A percentile compares a stretch with the other conserved stretches of the same genome.
Evolutionary conservation across 2,113 vertebrate genomes (phyloP).

Genomic region (Chaetura pelagica): DNA sequence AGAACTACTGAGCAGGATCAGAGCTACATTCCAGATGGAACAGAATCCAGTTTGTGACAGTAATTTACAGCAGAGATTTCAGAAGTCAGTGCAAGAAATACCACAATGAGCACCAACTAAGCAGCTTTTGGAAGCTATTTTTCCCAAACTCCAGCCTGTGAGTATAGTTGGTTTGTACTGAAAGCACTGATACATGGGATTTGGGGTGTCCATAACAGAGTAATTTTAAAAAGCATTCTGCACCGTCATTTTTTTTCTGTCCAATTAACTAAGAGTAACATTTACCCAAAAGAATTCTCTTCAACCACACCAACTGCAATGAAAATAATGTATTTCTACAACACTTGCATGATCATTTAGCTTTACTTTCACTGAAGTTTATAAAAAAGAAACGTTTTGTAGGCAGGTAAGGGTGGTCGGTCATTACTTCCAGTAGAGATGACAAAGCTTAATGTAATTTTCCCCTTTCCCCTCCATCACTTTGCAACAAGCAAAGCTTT

Average conservation of each 20-base stretch:
- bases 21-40: background rate
- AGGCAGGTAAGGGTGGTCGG: background rate
- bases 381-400: background rate
- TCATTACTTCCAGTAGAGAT: background rate
- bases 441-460: background rate
- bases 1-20: background rate
- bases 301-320: background rate
- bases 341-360: background rate
- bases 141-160: background rate
- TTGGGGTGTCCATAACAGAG: background rate
- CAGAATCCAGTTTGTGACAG: background rate
- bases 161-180: background rate
- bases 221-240: background rate
- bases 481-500: background rate
- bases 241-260: background rate
- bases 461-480: rapidly evolving
- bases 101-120: background rate
- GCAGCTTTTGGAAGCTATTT: background rate
- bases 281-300: background rate
- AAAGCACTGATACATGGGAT: rapidly evolving
- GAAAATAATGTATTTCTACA: background rate
- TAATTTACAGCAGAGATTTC: background rate
- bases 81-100: background rate
- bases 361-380: background rate
- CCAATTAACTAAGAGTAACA: background rate